Evolutionary conservation across 2,797 vertebrate genomes (phyloP), one percentile per base, ranked within the genome.

Genomic region (Catostomus latipinnis): DNA sequence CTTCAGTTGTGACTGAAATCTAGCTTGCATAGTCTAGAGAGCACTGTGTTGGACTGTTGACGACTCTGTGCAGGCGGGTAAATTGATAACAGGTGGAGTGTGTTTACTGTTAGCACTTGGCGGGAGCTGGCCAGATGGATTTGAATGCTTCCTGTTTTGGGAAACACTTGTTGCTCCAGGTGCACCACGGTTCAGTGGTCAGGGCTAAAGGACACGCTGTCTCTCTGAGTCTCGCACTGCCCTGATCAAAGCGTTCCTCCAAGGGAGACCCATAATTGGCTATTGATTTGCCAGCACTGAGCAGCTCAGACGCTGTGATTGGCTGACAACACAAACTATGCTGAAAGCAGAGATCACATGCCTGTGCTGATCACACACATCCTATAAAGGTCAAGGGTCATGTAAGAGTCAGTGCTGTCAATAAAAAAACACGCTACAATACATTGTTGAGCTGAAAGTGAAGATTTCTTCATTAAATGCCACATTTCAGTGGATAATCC

Each of bases 201-300:
- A 89, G 87, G 83, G 82, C 86, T 90, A 86, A 89, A 83, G 68
- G 88, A 91, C 91, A 88, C 84, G 88, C 91, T 73, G 53, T 85
- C 92, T 91, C 86, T 87, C 85, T 79, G 80, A 90, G 88, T 90
- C 90, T 92, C 90, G 89, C 85, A 84, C 88, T 89, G 92, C 87
- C 84, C 9, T 88, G 92, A 96, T 96, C 95, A 96, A 95, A 96
- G 95, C 86, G 0, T 90, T 92, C 89, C 85, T 84, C 91, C 92
- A 86, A 87, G 91, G 92, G 90, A 92, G 91, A 91, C 90, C 92
- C 92, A 94, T 96, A 95, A 95, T 96, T 92, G 94, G 73, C 74
- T 95, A 95, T 96, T 92, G 94, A 96, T 96, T 92, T 84, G 88
- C 88, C 86, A 12, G 48, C 86, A 87, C 86, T 12, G 76, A 84